A percentile compares a stretch with the other conserved stretches of the same genome.
Evolutionary conservation across 2,797 vertebrate species (phyloP).

Genomic region (Fratercula arctica): DNA sequence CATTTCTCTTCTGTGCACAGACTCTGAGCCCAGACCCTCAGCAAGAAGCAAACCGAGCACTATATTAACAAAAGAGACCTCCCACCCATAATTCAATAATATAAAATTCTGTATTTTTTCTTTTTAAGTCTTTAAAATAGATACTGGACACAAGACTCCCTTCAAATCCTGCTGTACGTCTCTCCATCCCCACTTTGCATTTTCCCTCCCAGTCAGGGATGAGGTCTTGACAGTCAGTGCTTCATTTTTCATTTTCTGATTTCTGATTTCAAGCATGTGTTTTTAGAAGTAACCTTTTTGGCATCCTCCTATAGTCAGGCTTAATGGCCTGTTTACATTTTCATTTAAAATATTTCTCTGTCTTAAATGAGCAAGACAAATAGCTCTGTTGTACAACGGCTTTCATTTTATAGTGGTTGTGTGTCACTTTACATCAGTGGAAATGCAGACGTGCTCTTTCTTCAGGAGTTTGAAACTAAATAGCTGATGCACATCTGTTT

Average conservation of each 20-base stretch:
- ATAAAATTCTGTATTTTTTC: background rate
- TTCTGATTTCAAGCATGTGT: background rate
- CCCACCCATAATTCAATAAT: background rate
- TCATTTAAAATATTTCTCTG: background rate
- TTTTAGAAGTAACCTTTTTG: background rate
- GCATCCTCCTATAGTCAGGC: background rate
- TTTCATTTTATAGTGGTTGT: background rate
- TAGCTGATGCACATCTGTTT: slow-evolving; percentile 40
- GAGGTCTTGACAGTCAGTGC: background rate
- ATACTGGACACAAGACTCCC: background rate
- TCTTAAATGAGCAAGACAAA: slow-evolving; percentile 20
- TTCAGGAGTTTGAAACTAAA: slow-evolving; percentile 42
- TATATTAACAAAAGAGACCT: background rate
- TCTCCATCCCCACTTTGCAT: background rate
- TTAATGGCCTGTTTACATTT: slow-evolving; percentile 8
- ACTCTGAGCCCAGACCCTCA: background rate
- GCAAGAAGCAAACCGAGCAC: background rate
- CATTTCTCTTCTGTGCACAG: background rate
- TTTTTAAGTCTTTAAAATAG: background rate
- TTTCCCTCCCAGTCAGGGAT: background rate
- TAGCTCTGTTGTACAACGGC: background rate
- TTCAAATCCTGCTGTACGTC: background rate
- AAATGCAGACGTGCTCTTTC: background rate
- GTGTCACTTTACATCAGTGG: background rate
- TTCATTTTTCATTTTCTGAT: slow-evolving; percentile 13